Percentiles rank a stretch among this genome's conserved stretches.
phyloP scores from a whole-genome alignment of 2,797 vertebrate species.

The Enteromius argenteus region DNA sequence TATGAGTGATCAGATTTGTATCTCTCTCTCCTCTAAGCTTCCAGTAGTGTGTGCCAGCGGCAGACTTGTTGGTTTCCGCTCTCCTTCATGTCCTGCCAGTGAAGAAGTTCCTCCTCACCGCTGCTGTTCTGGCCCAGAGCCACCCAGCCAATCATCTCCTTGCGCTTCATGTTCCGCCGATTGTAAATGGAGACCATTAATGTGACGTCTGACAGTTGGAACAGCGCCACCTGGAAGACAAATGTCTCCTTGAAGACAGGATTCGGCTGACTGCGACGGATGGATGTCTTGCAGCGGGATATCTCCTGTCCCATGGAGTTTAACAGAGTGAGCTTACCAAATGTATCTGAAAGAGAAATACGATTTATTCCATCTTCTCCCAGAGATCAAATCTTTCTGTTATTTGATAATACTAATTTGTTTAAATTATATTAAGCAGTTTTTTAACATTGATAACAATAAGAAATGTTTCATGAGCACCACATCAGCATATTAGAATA shows the following conservation, averaged over 20 bases:
- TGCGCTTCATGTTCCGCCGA: slow-evolving; percentile 93
- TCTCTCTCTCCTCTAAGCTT: slow-evolving; percentile 77
- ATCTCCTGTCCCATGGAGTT: slow-evolving; percentile 94
- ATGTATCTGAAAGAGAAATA: slow-evolving; percentile 83
- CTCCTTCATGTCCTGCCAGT: slow-evolving; percentile 97
- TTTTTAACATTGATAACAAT: neutral
- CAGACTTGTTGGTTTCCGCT: slow-evolving; percentile 87
- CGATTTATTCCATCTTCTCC: neutral
- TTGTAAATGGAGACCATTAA: slow-evolving; percentile 92
- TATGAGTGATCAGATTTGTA: neutral
- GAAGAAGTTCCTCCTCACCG: slow-evolving; percentile 90
- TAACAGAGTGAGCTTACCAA: slow-evolving; percentile 91
- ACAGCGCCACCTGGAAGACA: slow-evolving; percentile 96
- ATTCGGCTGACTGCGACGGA: slow-evolving; percentile 93
- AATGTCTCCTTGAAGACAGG: slow-evolving; percentile 98
- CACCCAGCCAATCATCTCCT: slow-evolving; percentile 97
- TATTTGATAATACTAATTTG: neutral
- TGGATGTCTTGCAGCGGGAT: slow-evolving; percentile 92
- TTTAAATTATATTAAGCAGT: neutral
- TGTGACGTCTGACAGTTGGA: slow-evolving; percentile 96
- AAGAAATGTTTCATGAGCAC: neutral
- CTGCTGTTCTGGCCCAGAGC: slow-evolving; percentile 94
- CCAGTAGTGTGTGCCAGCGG: slow-evolving; percentile 92
- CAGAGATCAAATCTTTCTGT: neutral
- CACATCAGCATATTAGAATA: neutral